Evolutionary conservation across 2,113 vertebrate species (phyloP).

Genomic region (Lutjanus erythropterus): DNA sequence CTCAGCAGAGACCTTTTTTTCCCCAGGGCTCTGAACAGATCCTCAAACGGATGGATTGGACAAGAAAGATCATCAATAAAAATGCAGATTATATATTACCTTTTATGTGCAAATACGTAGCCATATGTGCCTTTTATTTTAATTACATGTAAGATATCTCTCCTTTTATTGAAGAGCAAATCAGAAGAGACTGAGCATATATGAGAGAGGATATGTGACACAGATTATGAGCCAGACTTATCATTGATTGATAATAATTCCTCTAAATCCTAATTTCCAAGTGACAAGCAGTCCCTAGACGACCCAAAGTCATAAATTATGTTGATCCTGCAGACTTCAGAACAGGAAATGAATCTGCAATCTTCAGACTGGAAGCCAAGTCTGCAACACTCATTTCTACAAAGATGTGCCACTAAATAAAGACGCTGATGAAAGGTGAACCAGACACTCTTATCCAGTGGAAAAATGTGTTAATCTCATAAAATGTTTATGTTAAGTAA

Average conservation of each 20-base stretch:
- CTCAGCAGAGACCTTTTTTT: conserved; percentile 19
- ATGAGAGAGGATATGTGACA: background rate
- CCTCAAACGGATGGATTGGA: conserved; percentile 50
- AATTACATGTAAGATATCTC: background rate
- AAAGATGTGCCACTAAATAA: conserved; percentile 19
- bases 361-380: background rate
- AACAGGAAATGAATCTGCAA: background rate
- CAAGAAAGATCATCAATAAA: conserved; percentile 54
- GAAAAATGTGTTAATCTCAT: conserved; percentile 6
- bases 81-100: conserved; percentile 24
- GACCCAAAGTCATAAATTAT: conserved; percentile 32
- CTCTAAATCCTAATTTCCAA: conserved; percentile 32
- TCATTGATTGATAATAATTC: conserved; percentile 50
- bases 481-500: conserved; percentile 19
- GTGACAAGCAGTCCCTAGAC: conserved; percentile 1
- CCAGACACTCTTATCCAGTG: background rate
- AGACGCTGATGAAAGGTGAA: background rate
- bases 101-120: conserved; percentile 37
- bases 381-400: conserved; percentile 7
- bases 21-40: conserved; percentile 27
- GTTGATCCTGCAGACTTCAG: conserved; percentile 23
- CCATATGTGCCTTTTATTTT: conserved; percentile 28
- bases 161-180: conserved; percentile 12
- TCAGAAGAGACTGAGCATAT: background rate
- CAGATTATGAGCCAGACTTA: conserved; percentile 27